These are phyloP conservation scores for Temnothorax unifasciatus DNA, from an alignment of 2,888 invertebrate genomes.

Conservation along the genomic window DNA sequence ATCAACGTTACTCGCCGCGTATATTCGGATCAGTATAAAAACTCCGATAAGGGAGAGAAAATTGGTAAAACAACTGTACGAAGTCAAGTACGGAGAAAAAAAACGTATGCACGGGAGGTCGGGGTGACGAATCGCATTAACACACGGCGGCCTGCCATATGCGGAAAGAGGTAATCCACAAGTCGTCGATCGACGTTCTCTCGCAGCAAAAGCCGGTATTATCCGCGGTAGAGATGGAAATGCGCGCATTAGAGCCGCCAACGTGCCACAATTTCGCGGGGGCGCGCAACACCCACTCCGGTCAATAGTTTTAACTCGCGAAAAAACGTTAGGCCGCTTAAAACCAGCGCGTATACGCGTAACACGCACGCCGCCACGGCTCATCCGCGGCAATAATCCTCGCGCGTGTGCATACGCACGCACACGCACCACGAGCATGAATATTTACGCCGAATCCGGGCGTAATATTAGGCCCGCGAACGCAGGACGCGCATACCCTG, in stretches of 20 bases:
- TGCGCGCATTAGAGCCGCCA: slow-evolving; percentile 47
- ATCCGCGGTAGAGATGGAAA: slow-evolving; percentile 45
- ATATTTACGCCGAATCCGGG: slow-evolving; percentile 63
- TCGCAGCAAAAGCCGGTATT: slow-evolving; percentile 41
- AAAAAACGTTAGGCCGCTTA: slow-evolving; percentile 62
- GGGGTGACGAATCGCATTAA: slow-evolving; percentile 42
- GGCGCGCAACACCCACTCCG: slow-evolving; percentile 28
- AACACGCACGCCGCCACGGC: slow-evolving; percentile 33
- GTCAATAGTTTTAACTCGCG: slow-evolving; percentile 49
- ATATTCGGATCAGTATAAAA: background rate
- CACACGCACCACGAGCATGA: slow-evolving; percentile 55
- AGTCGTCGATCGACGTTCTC: slow-evolving; percentile 44
- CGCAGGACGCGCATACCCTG: slow-evolving; percentile 56
- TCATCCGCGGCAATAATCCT: slow-evolving; percentile 61
- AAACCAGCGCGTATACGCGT: slow-evolving; percentile 44
- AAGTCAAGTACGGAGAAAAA: slow-evolving; percentile 2
- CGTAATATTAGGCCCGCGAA: slow-evolving; percentile 13
- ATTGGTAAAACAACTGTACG: slow-evolving; percentile 13
- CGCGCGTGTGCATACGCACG: slow-evolving; percentile 48
- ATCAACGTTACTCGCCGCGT: background rate
- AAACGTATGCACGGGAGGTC: background rate
- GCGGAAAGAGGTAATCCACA: slow-evolving; percentile 40
- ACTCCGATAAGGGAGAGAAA: background rate
- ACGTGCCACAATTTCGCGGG: slow-evolving; percentile 53
- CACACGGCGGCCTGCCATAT: slow-evolving; percentile 11